These are phyloP conservation scores for Montipora efflorescens DNA, from an alignment of 64 coral and sea anemone genomes.

Conservation along the genomic window DNA sequence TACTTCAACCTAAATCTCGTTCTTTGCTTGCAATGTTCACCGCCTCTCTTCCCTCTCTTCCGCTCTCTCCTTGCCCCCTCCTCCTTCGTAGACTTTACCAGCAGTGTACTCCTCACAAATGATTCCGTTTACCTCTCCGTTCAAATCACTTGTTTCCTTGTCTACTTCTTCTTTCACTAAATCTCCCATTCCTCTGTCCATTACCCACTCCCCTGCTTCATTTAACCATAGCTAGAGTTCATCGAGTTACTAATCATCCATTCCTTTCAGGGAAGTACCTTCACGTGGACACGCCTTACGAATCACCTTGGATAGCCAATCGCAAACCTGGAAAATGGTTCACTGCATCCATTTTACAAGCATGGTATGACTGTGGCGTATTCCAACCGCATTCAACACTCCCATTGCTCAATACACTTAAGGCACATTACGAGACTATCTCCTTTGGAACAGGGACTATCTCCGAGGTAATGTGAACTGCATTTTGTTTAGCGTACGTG, in stretches of 20 bases:
- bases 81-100: too few species aligned
- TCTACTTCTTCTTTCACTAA: not conserved
- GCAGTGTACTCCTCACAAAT: too few species aligned
- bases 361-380: slow-evolving; percentile 28
- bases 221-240: too few species aligned
- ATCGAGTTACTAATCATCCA: too few species aligned
- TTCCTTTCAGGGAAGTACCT: not conserved
- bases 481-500: not conserved
- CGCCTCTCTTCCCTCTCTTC: not conserved
- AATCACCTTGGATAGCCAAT: slow-evolving; percentile 45
- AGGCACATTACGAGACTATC: slow-evolving; percentile 20
- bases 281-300: not conserved
- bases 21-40: not conserved
- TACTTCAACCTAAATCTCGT: not conserved
- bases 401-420: not conserved
- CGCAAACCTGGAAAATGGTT: slow-evolving; percentile 45
- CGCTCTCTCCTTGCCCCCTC: not conserved
- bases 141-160: not conserved
- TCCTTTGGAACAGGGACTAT: slow-evolving; percentile 27
- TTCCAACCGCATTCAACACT: slow-evolving; percentile 2
- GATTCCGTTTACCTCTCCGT: not conserved
- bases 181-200: not conserved
- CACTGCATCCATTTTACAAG: slow-evolving; percentile 23
- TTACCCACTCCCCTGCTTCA: not conserved
- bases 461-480: not conserved